These are phyloP conservation scores for Prostheceraeus crozeri DNA, from an alignment of 2,888 invertebrate species.

Conservation along the genomic window DNA sequence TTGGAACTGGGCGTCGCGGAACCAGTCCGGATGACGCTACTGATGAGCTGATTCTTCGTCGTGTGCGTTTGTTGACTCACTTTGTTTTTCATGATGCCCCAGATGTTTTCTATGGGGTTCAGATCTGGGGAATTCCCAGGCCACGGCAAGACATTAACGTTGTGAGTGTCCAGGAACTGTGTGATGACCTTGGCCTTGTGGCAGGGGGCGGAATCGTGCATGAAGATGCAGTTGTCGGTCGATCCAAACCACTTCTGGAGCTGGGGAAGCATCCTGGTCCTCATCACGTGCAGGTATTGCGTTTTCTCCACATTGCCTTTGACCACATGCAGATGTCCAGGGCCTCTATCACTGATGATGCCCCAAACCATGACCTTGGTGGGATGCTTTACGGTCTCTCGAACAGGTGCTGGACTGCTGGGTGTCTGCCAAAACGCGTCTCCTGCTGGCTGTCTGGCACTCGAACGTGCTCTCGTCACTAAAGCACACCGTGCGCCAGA, in stretches of 20 bases:
- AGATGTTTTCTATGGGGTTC: conserved; percentile 26
- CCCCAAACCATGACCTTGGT: no score
- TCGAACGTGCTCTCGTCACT: conserved; percentile 23
- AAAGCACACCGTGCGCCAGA: conserved; percentile 29
- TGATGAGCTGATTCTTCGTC: conserved; percentile 22
- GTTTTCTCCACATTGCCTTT: no score
- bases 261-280: conserved; percentile 7
- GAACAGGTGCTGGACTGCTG: background rate
- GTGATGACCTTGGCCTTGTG: conserved; percentile 24
- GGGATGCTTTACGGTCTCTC: no score
- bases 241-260: conserved; percentile 18
- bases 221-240: conserved; percentile 21
- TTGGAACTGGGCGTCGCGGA: conserved; percentile 15
- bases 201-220: conserved; percentile 18
- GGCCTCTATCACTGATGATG: no score
- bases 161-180: background rate
- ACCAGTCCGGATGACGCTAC: conserved; percentile 15
- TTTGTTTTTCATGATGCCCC: conserved; percentile 17
- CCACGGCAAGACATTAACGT: conserved; percentile 7
- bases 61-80: conserved; percentile 18
- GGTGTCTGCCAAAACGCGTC: conserved; percentile 25
- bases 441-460: conserved; percentile 25
- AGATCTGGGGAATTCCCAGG: conserved; percentile 28
- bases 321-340: no score
- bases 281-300: no score